phyloP scores from a whole-genome alignment of 2,113 vertebrate genomes.

The Clarias batrachus region DNA sequence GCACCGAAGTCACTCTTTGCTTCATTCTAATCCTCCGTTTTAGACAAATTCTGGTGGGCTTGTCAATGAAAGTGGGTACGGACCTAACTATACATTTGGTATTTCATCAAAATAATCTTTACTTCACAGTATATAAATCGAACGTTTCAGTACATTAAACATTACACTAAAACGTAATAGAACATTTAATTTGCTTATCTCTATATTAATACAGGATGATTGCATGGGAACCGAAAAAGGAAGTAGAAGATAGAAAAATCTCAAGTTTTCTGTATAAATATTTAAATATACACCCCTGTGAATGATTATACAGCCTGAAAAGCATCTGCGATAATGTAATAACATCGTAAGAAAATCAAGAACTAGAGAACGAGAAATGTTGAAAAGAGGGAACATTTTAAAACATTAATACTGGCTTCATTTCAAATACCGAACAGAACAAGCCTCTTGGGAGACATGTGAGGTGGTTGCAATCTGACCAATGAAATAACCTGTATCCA shows the following conservation, averaged over 20 bases:
- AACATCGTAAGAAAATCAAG: slow-evolving; percentile 46
- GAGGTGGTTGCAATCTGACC: slow-evolving; percentile 34
- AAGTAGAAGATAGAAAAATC: slow-evolving; percentile 65
- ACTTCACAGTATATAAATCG: slow-evolving; percentile 71
- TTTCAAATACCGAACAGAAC: slow-evolving; percentile 47
- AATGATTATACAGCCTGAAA: slow-evolving; percentile 61
- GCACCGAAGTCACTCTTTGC: slow-evolving; percentile 50
- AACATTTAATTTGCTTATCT: slow-evolving; percentile 66
- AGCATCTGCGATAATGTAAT: slow-evolving; percentile 58
- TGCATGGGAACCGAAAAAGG: slow-evolving; percentile 55
- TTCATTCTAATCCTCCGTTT: neutral
- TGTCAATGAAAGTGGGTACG: slow-evolving; percentile 56
- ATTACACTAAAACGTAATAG: slow-evolving; percentile 62
- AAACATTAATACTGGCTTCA: slow-evolving; percentile 60
- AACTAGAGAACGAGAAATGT: slow-evolving; percentile 24
- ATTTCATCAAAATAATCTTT: slow-evolving; percentile 60
- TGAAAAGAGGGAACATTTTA: slow-evolving; percentile 53
- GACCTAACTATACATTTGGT: slow-evolving; percentile 64
- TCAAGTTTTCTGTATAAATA: slow-evolving; percentile 71
- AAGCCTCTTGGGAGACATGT: slow-evolving; percentile 9
- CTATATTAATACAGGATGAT: slow-evolving; percentile 59
- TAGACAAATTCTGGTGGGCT: slow-evolving; percentile 41
- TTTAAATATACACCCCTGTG: slow-evolving; percentile 71
- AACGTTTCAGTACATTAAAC: slow-evolving; percentile 62
- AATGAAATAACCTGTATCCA: slow-evolving; percentile 58